These are phyloP conservation scores for Lophius piscatorius DNA, from an alignment of 2,113 vertebrate species.

Conservation along the genomic window DNA sequence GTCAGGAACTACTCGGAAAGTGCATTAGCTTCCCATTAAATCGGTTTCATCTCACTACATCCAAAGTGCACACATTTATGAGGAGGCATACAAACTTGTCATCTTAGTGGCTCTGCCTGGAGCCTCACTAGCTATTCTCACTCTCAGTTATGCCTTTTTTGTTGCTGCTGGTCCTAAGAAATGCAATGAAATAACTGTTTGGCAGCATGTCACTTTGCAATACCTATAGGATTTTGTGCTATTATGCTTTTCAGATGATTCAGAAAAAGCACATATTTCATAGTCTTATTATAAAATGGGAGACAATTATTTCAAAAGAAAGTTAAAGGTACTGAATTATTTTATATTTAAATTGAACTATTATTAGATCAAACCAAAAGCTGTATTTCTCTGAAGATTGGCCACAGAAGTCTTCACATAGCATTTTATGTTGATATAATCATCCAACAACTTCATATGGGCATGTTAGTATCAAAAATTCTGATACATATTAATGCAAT, in stretches of 20 bases:
- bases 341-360: too few species aligned
- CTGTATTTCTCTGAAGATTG: neutral
- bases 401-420: neutral
- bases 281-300: neutral
- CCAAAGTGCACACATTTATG: slow-evolving; percentile 5
- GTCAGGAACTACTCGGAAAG: too few species aligned
- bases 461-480: too few species aligned
- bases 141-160: neutral
- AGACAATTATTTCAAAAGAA: neutral
- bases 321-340: neutral
- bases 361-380: too few species aligned
- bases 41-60: slow-evolving; percentile 18
- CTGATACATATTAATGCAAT: too few species aligned
- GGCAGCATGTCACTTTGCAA: neutral
- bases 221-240: neutral
- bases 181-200: neutral
- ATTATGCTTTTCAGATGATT: neutral
- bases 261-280: neutral
- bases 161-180: neutral
- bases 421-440: too few species aligned
- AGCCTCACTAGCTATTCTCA: neutral
- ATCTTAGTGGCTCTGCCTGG: neutral
- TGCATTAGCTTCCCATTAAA: slow-evolving; percentile 39
- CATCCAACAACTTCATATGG: neutral
- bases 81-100: slow-evolving; percentile 26